A percentile compares a stretch with the other conserved stretches of the same genome.
phyloP scores from a whole-genome alignment of 2,888 invertebrate genomes.

The Drepana falcataria region DNA sequence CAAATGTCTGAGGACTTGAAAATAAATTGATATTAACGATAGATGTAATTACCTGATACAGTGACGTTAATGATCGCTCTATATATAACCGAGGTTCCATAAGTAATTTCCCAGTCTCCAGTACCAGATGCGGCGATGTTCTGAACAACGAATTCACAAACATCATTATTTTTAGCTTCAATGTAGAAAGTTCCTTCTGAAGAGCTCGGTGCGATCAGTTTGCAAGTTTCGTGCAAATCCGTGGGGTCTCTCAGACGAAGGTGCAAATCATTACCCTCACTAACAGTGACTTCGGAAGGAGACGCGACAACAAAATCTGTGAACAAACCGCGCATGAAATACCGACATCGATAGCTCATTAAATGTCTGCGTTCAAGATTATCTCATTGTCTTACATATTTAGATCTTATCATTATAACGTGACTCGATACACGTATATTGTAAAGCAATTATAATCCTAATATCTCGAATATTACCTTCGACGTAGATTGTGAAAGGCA shows the following conservation, averaged over 20 bases:
- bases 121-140: constrained; percentile 23
- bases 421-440: constrained; percentile 47
- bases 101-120: constrained; percentile 52
- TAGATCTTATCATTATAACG: constrained; percentile 46
- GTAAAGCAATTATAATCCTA: constrained; percentile 21
- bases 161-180: constrained; percentile 23
- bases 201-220: constrained; percentile 33
- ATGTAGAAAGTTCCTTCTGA: constrained; percentile 16
- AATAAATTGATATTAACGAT: too few species aligned
- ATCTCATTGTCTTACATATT: constrained; percentile 24
- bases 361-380: constrained; percentile 10
- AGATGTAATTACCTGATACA: constrained; percentile 38
- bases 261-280: constrained; percentile 43
- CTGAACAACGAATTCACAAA: constrained; percentile 46
- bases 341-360: constrained; percentile 7
- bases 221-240: constrained; percentile 37
- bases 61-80: constrained; percentile 36
- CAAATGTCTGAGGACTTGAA: too few species aligned
- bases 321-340: constrained; percentile 16
- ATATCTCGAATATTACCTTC: constrained; percentile 47
- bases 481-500: constrained; percentile 43
- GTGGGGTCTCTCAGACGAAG: constrained; percentile 39
- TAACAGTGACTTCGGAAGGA: constrained; percentile 29
- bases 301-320: constrained; percentile 40
- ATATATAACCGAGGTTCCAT: constrained; percentile 39